These are phyloP conservation scores for Mungos mungo DNA, from an alignment of 2,113 vertebrate species.

Conservation along the genomic window DNA sequence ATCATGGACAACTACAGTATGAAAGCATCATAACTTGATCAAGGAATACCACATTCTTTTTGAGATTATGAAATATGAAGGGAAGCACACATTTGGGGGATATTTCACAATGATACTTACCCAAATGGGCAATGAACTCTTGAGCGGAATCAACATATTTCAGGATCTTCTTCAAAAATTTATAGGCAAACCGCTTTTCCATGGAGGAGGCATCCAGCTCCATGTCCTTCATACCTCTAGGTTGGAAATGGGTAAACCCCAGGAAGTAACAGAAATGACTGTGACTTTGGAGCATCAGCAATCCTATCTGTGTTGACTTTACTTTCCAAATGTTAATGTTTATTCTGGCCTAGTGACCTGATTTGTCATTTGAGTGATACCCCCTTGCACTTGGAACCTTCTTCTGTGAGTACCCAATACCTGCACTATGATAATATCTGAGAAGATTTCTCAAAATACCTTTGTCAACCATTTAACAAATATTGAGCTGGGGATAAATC, in stretches of 20 bases:
- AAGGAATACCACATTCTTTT: background rate
- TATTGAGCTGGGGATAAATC: background rate
- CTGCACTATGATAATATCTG: background rate
- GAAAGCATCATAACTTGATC: background rate
- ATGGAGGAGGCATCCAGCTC: slow-evolving; percentile 96
- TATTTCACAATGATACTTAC: slow-evolving; percentile 82
- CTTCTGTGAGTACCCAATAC: background rate
- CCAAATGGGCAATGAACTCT: slow-evolving; percentile 97
- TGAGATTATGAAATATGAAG: background rate
- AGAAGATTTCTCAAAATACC: background rate
- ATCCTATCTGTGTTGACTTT: background rate
- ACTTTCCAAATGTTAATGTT: background rate
- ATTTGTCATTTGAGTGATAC: background rate
- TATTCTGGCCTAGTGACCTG: background rate
- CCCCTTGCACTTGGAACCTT: background rate
- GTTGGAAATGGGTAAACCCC: slow-evolving; percentile 57
- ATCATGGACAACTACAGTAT: background rate
- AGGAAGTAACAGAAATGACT: background rate
- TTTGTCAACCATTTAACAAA: background rate
- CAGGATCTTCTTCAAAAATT: slow-evolving; percentile 97
- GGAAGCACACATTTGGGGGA: background rate
- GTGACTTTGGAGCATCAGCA: background rate
- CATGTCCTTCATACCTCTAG: slow-evolving; percentile 93
- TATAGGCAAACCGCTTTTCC: slow-evolving; percentile 98
- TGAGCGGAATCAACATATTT: slow-evolving; percentile 98